Percentiles rank a stretch among this genome's conserved stretches.
Evolutionary conservation across 2,797 vertebrate genomes (phyloP).

Genomic region (Acipenser ruthenus): DNA sequence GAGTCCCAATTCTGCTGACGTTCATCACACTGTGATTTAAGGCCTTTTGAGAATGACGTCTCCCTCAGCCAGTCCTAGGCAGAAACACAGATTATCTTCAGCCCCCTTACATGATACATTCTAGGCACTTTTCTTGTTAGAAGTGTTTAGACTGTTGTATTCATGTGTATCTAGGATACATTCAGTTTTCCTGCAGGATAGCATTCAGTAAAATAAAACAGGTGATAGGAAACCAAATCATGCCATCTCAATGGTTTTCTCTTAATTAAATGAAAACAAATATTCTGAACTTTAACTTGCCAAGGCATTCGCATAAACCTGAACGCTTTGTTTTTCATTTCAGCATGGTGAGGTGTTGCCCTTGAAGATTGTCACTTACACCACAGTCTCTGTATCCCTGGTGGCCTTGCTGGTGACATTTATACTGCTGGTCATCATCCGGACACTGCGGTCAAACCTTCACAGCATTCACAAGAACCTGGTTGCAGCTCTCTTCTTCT

Average conservation of each 20-base stretch:
- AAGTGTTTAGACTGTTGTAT: neutral
- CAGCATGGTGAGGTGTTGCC: conserved; percentile 92
- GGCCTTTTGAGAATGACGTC: neutral
- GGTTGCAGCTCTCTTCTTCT: conserved; percentile 80
- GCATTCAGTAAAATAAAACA: too few relatives aligned
- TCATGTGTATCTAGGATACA: neutral
- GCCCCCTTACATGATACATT: neutral
- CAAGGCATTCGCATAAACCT: too few relatives aligned
- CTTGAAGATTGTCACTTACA: conserved; percentile 86
- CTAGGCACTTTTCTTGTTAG: neutral
- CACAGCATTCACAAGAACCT: conserved; percentile 87
- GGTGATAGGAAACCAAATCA: too few relatives aligned
- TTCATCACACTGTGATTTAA: too few relatives aligned
- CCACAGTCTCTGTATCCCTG: conserved; percentile 72
- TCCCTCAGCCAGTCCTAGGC: too few relatives aligned
- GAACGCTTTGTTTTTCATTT: neutral
- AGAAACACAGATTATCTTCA: too few relatives aligned
- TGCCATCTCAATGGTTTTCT: too few relatives aligned
- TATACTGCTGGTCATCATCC: conserved; percentile 69
- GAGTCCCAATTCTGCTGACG: neutral
- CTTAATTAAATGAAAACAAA: too few relatives aligned
- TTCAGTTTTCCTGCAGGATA: too few relatives aligned
- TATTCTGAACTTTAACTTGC: too few relatives aligned
- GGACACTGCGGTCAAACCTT: conserved; percentile 79
- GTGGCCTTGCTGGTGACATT: conserved; percentile 82